Evolutionary conservation across 1,140 invertebrate species (phyloP), one percentile per base, ranked within the genome.

Genomic region (Gonioctena quinquepunctata): DNA sequence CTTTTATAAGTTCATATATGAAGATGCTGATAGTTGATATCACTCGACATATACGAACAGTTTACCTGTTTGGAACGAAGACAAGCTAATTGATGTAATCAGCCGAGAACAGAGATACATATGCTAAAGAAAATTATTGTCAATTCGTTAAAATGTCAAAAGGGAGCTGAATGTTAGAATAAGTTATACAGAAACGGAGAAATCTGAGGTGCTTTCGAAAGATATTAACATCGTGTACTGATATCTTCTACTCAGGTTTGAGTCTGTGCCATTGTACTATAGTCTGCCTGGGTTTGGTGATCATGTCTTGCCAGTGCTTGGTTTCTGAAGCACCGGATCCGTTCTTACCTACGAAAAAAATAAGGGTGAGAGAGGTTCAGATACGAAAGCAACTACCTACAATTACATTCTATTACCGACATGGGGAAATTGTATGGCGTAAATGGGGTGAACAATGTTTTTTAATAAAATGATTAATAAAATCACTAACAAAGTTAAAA

Each of bases 281-380:
- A 65, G 93, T 95, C 84, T 97, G 94, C 69, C 95, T 86, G 1
- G 96, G 95, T 80, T 97, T 97, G 28, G 94, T 96, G 68, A 97
- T 96, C 96, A 97, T 97, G 80, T 97, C 95, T 78, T 95, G 93
- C 94, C 94, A 96, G 80, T 96, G 95, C 83, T 96, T 96, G 1
- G 95, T 95, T 82, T 96, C 95, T 11, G 92, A 92, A 7, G 94
- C 94, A 3, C 95, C 94, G 19, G 93, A 95, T 16, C 94, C 94
- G 76, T 94, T 96, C 86, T 96, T 95, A 52, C 94, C 94, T 94
- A 86, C 21, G 89, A 89, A 70, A 50, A 42, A 42, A n/a, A n/a
- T n/a, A n/a, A n/a, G n/a, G n/a, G n/a, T n/a, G 19, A 67, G 6
- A 6, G 19, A 59, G 22, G n/a, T n/a, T n/a, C n/a, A n/a, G n/a